Conservation (phyloP, 2,888 invertebrate genomes). For the Eurytoma californica region DNA sequence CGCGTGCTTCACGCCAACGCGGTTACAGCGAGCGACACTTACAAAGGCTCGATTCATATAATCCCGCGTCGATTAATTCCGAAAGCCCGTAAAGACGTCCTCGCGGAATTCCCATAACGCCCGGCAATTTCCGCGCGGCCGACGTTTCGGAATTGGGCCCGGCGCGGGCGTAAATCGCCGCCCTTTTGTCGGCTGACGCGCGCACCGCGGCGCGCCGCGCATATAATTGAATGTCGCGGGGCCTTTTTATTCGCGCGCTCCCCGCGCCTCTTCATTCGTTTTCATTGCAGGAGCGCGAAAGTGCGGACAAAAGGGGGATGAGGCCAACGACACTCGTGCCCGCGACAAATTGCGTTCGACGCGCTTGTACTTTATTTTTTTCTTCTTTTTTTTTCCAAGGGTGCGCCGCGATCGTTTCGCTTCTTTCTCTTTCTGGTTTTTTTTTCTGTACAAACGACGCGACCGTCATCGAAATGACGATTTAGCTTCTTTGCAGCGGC, state of each 20-base stretch:
- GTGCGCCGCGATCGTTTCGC: neutral
- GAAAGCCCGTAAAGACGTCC: neutral
- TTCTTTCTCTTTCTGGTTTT: neutral
- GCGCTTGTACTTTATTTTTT: neutral
- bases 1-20: too few relatives aligned
- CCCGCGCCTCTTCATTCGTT: slow-evolving; percentile 8
- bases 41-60: too few relatives aligned
- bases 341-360: too few relatives aligned
- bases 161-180: slow-evolving; percentile 12
- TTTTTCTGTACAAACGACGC: neutral
- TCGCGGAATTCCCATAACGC: slow-evolving; percentile 17
- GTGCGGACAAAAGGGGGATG: neutral
- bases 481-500: too few relatives aligned
- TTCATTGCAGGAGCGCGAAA: neutral
- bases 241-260: slow-evolving; percentile 1
- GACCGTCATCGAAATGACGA: too few relatives aligned
- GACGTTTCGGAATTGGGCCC: slow-evolving; percentile 18
- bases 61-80: too few relatives aligned
- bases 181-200: slow-evolving; percentile 5
- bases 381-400: neutral
- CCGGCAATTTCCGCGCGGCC: neutral
- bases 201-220: neutral
- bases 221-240: slow-evolving; percentile 31
- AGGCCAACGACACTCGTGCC: slow-evolving; percentile 7
- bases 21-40: too few relatives aligned